Base-by-base conservation (phyloP, 2,888 invertebrate genomes). In the Piscicola geometra region DNA sequence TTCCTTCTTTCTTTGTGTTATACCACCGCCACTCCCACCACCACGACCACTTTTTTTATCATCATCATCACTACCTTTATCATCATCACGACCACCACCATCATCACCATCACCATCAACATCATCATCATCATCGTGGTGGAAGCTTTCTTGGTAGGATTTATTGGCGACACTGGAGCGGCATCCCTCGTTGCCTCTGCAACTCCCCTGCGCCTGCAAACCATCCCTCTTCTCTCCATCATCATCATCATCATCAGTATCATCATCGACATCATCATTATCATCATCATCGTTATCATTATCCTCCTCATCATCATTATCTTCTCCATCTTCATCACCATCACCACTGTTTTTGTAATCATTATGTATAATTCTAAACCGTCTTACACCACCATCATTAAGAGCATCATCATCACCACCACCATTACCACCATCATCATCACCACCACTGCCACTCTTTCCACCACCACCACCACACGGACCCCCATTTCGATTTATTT, bases 401-500 rank as follows among this genome's bases (percentile, higher is more conserved):
- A n/a, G n/a, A n/a, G n/a, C n/a, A n/a, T n/a, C n/a, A n/a, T n/a
- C n/a, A n/a, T 32, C 1, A 68, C 33, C 68, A 68, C 12, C 15
- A 68, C 18, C 68, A 68, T 33, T 33, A 68, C 33, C 70, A 70
- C 41, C 47, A 68, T 32, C 70, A 41, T 47, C 70, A 68, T 2
- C 1, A 70, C 25, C 70, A 69, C 30, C 75, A 35, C n/a, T 69
- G 35, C 33, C 52, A 47, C 71, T 1, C 12, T 30, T 71, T 41
- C 71, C 25, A 33, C 33, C 75, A 36, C 3, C 71, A 75, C 36
- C 72, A 67, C n/a, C 72, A 77, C 25, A 56, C 64, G 35, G 64
- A 75, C 50, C 76, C 76, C 1, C 52, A 60, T 35, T 76, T 75
- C 47, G 60, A 74, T 18, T 75, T 76, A 52, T 47, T 77, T 5